These are phyloP conservation scores for Xestia sexstrigata DNA, from an alignment of 2,888 invertebrate genomes.

Conservation along the genomic window DNA sequence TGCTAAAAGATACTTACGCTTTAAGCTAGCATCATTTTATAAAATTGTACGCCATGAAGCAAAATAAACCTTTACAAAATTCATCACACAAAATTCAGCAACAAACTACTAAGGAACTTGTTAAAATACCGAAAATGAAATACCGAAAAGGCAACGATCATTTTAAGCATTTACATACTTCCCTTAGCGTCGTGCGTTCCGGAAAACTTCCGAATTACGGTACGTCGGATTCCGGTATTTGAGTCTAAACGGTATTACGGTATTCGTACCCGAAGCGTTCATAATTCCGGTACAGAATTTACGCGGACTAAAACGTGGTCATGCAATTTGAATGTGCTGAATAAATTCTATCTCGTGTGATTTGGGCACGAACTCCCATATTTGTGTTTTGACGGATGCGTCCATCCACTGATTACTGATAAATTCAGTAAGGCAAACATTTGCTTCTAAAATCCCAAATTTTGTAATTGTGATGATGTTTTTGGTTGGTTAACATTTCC, in stretches of 20 bases:
- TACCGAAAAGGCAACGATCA: conserved; percentile 48
- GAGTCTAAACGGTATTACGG: conserved; percentile 61
- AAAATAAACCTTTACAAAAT: not conserved
- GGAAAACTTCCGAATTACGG: conserved; percentile 63
- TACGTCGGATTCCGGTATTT: conserved; percentile 61
- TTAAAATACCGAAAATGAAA: conserved; percentile 43
- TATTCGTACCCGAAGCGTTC: conserved; percentile 59
- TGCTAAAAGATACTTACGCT: not conserved
- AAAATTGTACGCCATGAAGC: not conserved
- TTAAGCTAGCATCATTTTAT: not conserved
- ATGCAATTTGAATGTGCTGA: conserved; percentile 61
- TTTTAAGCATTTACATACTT: conserved; percentile 61
- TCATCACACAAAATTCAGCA: conserved; percentile 2
- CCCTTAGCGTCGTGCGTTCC: conserved; percentile 54
- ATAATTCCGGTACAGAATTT: conserved; percentile 61
- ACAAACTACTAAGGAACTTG: conserved; percentile 35
- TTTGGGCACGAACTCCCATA: conserved; percentile 40
- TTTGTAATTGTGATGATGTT: not conserved
- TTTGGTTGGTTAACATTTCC: not conserved
- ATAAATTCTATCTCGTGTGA: conserved; percentile 52
- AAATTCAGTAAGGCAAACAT: not conserved
- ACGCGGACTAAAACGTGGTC: conserved; percentile 53
- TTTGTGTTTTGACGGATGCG: conserved; percentile 32
- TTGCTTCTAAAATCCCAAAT: not conserved
- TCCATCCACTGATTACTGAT: conserved; percentile 14